Base-by-base conservation (phyloP, 92 coral and sea anemone species). In the Zoanthus sansibaricus region DNA sequence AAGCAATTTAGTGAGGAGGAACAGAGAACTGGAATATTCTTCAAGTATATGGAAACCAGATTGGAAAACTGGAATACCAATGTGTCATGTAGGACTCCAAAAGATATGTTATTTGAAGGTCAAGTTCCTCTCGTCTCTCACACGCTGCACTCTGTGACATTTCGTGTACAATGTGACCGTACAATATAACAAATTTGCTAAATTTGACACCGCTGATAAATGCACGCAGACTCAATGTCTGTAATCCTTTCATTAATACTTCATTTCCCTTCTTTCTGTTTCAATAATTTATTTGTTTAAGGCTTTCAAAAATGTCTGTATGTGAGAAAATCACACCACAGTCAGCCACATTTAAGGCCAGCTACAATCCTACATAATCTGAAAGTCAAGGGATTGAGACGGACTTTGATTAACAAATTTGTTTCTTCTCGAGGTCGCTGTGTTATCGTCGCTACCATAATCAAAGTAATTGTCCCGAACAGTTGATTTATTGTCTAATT, bases 381-480 rank as follows among this genome's bases (percentile, higher is more conserved):
- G 85, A 66, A 80, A 80, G 46, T 80, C 85, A 42, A 66, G 44
- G 9, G 85, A 80, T n/a, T 80, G 85, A 9, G 44, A 49, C 45
- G 66, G 66, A 66, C 85, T 80, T 21, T 8, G 85, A 70, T 80
- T 68, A 15, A 47, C 61, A 80, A 64, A 79, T 6, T 62, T 37
- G 37, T 79, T 18, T 16, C 85, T 80, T 18, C 70, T 64, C 44
- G 52, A 20, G 12, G 46, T 71, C 17, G 85, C 58, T 46, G 75
- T 64, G 46, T 94, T 96, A 32, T 89, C 90, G 45, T 94, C 98
- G 67, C 93, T 93, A 44, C 98, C 98, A 94, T 94, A 94, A 78
- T 94, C 98, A 91, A 94, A 94, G 61, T 93, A 94, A 87, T 94
- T 91, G 25, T 88, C 94, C 62, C 98, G 92, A 37, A 94, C 96